Evolutionary conservation across 2,888 invertebrate genomes (phyloP), one percentile per base, ranked within the genome.

Genomic region (Amphipyra berbera): DNA sequence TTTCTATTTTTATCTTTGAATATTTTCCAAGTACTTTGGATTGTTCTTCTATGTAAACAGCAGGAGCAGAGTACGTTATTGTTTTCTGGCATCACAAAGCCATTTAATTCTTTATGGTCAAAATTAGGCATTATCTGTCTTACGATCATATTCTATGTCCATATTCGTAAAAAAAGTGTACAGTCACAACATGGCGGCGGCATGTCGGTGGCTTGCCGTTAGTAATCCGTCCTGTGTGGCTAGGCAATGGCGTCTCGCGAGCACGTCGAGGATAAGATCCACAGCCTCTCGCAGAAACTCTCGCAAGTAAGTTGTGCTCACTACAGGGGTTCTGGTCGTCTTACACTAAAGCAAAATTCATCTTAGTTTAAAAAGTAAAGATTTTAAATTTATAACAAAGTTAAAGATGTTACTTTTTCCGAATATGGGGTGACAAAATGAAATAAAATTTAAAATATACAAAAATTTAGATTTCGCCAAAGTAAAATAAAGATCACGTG

Each of bases 241-340:
- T 95, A 96, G 97, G 96, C 97, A 89, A 96, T 96, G 95, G 96
- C 96, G 95, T 95, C 96, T 89, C 96, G 96, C 90, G 96, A 96
- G 85, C 95, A 96, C 95, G 96, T 96, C 91, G 96, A 96, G 95
- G 96, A 96, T 95, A 96, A 96, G 96, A 96, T 96, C 90, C 96
- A 96, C 95, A 93, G 95, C 95, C 96, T 96, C 93, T 96, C 96
- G 90, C 96, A 96, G 96, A 96, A 96, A 94, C 95, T 96, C 89
- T 95, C 96, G 92, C 96, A 96, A 95, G 97, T 97, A 96, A 97
- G 97, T 96, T 83, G 85, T 84, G 82, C 83, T 83, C 87, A 83
- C 78, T 57, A 65, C 75, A 76, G 75, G 72, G 72, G 76, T 79
- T 86, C 83, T 88, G 90, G 84, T 88, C 87, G 84, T 78, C 73